Conservation (phyloP, 1,140 invertebrate species). For the Drosophila asahinai region DNA sequence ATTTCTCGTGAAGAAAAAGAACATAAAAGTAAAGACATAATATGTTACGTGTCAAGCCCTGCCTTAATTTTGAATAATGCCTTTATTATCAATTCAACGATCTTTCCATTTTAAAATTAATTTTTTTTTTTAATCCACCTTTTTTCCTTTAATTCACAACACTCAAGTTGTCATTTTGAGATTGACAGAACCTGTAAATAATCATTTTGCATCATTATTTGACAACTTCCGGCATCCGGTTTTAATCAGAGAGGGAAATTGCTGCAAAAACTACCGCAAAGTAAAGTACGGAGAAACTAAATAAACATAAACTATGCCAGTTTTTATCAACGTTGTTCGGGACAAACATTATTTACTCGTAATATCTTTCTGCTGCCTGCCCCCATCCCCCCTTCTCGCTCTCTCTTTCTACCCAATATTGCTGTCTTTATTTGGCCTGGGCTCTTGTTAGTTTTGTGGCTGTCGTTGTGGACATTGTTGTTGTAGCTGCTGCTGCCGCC, state of each 20-base stretch:
- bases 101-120: not conserved
- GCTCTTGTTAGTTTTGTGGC: conserved; percentile 51
- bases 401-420: conserved; percentile 27
- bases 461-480: conserved; percentile 58
- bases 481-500: conserved; percentile 42
- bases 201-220: conserved; percentile 55
- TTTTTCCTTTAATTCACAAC: not conserved
- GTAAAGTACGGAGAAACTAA: conserved; percentile 34
- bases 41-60: not conserved
- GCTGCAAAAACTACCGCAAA: conserved; percentile 20
- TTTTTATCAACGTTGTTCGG: conserved; percentile 63
- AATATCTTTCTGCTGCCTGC: conserved; percentile 47
- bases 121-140: no score
- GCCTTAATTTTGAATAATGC: no score
- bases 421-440: conserved; percentile 41
- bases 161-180: not conserved
- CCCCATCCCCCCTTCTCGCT: conserved; percentile 24
- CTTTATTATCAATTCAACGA: no score
- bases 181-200: conserved; percentile 2
- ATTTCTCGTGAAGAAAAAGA: not conserved
- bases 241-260: conserved; percentile 36
- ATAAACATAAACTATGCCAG: conserved; percentile 57
- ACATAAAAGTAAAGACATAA: not conserved
- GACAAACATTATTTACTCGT: conserved; percentile 69
- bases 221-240: conserved; percentile 59